Evolutionary conservation across 2,113 vertebrate genomes (phyloP).

Genomic region (Pelecanoides urinatrix): DNA sequence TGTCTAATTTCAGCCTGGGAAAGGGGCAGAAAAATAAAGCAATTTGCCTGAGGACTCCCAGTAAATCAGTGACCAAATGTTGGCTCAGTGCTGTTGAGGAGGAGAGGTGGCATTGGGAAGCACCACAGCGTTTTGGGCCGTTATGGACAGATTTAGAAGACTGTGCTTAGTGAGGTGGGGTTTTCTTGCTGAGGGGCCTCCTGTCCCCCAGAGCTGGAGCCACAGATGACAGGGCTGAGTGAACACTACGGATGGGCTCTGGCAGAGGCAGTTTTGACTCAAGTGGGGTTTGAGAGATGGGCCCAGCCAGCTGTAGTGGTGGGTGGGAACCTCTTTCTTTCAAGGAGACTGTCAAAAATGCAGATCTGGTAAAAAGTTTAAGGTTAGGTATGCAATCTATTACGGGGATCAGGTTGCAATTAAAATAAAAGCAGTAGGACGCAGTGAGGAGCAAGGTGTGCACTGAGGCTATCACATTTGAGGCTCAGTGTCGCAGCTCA

Average conservation of each 20-base stretch:
- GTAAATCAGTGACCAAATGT: neutral
- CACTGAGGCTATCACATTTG: neutral
- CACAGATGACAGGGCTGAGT: neutral
- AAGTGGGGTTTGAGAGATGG: neutral
- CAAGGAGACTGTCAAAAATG: neutral
- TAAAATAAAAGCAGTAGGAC: neutral
- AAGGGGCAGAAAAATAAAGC: neutral
- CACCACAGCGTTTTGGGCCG: neutral
- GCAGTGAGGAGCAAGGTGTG: neutral
- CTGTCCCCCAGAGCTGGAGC: neutral
- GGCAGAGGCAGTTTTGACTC: neutral
- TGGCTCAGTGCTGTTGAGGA: neutral
- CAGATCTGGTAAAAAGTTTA: neutral
- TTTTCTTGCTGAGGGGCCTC: neutral
- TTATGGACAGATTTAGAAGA: neutral
- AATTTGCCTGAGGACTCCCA: neutral
- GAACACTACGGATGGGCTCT: neutral
- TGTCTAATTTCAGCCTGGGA: neutral
- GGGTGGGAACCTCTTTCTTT: neutral
- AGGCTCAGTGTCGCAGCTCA: neutral
- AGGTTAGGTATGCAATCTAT: neutral
- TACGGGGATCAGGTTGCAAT: neutral
- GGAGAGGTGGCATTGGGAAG: fast-evolving
- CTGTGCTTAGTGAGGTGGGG: neutral
- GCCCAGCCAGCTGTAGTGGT: fast-evolving